These are phyloP conservation scores for Beris chalybata DNA, from an alignment of 2,888 invertebrate species.

Conservation along the genomic window DNA sequence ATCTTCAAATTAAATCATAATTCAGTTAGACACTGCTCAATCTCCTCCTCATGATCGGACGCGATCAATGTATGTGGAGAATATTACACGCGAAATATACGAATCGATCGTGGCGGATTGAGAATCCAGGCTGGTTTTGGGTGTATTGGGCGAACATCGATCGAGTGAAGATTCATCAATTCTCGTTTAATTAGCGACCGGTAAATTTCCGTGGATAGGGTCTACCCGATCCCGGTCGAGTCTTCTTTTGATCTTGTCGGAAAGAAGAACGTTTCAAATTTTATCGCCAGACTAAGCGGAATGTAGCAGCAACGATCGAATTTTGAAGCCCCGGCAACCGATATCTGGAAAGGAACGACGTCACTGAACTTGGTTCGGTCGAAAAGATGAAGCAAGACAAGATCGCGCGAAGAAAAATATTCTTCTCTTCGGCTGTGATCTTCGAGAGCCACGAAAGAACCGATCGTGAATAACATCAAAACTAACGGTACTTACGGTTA, in stretches of 20 bases:
- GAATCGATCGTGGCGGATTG: background rate
- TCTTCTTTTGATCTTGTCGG: background rate
- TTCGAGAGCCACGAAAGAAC: constrained; percentile 4
- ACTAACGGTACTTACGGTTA: constrained; percentile 31
- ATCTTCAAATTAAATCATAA: constrained; percentile 27
- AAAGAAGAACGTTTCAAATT: background rate
- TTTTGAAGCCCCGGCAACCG: too few relatives aligned
- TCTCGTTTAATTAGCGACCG: constrained; percentile 31
- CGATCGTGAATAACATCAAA: constrained; percentile 26
- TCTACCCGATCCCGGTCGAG: constrained; percentile 2
- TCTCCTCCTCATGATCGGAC: background rate
- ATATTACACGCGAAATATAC: background rate
- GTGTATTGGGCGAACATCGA: background rate
- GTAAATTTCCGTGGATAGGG: constrained; percentile 26
- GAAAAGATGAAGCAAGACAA: too few relatives aligned
- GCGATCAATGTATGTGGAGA: too few relatives aligned
- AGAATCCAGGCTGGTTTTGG: background rate
- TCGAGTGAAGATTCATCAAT: constrained; percentile 14
- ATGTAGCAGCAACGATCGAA: background rate
- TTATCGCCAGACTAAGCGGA: constrained; percentile 6
- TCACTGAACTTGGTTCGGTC: constrained; percentile 17
- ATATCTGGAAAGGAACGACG: constrained; percentile 3
- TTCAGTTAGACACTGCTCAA: constrained; percentile 18
- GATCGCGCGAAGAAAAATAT: too few relatives aligned
- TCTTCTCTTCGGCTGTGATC: too few relatives aligned